A percentile compares a stretch with the other conserved stretches of the same genome.
phyloP scores from a whole-genome alignment of 53 echinoderm and acorn worm species.

The Pentamera pediparva region DNA sequence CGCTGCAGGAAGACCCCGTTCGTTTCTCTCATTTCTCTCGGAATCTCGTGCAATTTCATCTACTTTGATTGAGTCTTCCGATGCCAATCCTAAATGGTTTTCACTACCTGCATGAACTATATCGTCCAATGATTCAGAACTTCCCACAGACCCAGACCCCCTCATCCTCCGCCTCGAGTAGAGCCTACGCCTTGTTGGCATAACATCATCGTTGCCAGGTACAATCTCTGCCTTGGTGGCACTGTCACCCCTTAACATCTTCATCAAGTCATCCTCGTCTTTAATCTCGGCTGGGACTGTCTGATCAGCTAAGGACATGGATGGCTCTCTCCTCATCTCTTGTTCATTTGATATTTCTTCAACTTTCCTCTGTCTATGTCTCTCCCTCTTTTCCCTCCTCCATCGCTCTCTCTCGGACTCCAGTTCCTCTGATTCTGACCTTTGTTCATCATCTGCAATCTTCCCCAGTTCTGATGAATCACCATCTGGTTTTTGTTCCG shows the following conservation, averaged over 20 bases:
- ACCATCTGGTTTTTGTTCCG: not conserved
- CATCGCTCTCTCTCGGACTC: constrained; percentile 20
- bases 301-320: not conserved
- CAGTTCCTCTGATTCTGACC: not conserved
- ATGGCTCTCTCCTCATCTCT: not conserved
- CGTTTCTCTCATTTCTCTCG: too few relatives aligned
- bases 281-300: constrained; percentile 21
- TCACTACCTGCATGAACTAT: not conserved
- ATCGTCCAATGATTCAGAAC: constrained; percentile 12
- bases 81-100: not conserved
- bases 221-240: constrained; percentile 25
- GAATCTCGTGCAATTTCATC: not conserved
- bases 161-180: not conserved
- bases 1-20: too few relatives aligned
- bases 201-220: constrained; percentile 16
- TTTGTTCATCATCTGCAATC: not conserved
- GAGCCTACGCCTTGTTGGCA: not conserved
- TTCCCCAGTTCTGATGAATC: not conserved
- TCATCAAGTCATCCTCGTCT: constrained; percentile 78
- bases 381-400: constrained; percentile 15
- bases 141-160: not conserved
- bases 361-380: not conserved
- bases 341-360: constrained; percentile 1
- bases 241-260: constrained; percentile 50
- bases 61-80: constrained; percentile 9